phyloP scores from a whole-genome alignment of 2,888 invertebrate species.

The Acanthoscelides obtectus region DNA sequence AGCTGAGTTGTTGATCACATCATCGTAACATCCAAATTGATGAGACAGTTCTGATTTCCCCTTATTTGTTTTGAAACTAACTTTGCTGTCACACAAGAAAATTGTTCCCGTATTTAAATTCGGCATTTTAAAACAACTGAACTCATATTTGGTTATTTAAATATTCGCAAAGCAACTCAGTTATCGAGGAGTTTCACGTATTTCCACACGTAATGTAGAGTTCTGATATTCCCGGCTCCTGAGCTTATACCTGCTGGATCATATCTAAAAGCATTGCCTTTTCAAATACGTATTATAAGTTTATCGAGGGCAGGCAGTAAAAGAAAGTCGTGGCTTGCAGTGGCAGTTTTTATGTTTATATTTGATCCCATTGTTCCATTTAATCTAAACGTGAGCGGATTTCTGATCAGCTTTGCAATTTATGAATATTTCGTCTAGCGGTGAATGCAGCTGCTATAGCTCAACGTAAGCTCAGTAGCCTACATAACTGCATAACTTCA shows the following conservation, averaged over 20 bases:
- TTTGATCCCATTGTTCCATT: slow-evolving; percentile 33
- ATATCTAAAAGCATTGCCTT: not conserved
- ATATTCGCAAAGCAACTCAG: no score
- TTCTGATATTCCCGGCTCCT: not conserved
- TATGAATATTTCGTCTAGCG: slow-evolving; percentile 32
- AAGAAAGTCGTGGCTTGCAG: not conserved
- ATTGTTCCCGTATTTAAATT: no score
- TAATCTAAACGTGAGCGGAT: slow-evolving; percentile 37
- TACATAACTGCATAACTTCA: slow-evolving; percentile 15
- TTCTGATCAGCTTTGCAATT: slow-evolving; percentile 31
- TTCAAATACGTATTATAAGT: not conserved
- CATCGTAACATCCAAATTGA: no score
- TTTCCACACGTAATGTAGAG: no score
- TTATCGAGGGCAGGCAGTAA: not conserved
- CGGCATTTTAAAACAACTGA: no score
- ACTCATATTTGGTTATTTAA: no score
- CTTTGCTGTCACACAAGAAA: no score
- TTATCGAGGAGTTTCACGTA: no score
- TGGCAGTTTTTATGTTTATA: slow-evolving; percentile 28
- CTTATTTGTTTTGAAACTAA: no score
- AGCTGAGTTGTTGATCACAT: no score
- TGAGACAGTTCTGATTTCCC: no score
- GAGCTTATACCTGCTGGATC: not conserved
- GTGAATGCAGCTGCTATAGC: slow-evolving; percentile 29
- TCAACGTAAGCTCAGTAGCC: slow-evolving; percentile 21